These are phyloP conservation scores for Chirona hameri DNA, from an alignment of 2,888 invertebrate genomes.

Conservation along the genomic window DNA sequence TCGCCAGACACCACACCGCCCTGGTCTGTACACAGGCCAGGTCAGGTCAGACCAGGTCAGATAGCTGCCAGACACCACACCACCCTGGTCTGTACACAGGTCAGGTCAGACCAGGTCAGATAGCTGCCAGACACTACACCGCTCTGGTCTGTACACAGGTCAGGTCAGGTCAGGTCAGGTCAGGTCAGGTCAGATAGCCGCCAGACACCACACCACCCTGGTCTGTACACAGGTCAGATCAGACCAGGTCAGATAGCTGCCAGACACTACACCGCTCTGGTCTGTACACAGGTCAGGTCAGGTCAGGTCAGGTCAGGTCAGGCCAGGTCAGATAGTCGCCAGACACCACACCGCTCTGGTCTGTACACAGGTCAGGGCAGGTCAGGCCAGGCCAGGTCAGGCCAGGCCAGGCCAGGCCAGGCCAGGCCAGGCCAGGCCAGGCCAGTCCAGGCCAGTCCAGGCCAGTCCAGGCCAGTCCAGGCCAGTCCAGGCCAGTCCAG, in stretches of 20 bases:
- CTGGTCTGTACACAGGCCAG: slow-evolving; percentile 31
- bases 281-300: background rate
- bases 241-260: no score
- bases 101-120: no score
- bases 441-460: background rate
- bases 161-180: background rate
- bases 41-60: no score
- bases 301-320: slow-evolving; percentile 36
- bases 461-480: no score
- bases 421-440: slow-evolving; percentile 7
- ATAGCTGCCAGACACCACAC: no score
- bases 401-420: no score
- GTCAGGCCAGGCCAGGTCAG: no score
- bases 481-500: no score
- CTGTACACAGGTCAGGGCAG: slow-evolving; percentile 23
- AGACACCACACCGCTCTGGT: slow-evolving; percentile 40
- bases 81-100: slow-evolving; percentile 38
- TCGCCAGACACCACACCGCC: slow-evolving; percentile 46
- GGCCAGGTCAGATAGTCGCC: slow-evolving; percentile 35
- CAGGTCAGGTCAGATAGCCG: no score
- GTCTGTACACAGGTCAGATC: no score
- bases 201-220: no score
- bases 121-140: no score
- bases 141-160: slow-evolving; percentile 31
- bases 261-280: slow-evolving; percentile 41